A percentile compares a stretch with the other conserved stretches of the same genome.
phyloP scores from a whole-genome alignment of 2,797 vertebrate species.

The Crossoptilon crossoptilon region DNA sequence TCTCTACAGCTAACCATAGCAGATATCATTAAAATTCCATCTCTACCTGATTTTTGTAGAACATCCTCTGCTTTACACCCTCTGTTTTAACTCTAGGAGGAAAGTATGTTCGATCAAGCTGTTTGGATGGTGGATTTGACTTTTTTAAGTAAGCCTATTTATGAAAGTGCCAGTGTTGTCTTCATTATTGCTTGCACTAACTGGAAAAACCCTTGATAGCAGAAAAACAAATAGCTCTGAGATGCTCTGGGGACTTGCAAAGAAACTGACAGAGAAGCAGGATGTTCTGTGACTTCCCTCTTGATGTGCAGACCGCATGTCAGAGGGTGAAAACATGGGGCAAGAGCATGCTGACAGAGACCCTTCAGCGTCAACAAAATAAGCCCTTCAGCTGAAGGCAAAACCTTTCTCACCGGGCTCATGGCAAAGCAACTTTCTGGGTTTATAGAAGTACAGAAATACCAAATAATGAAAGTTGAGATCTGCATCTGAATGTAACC shows the following conservation, averaged over 20 bases:
- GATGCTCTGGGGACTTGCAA: not conserved
- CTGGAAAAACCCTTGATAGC: not conserved
- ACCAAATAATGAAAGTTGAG: not conserved
- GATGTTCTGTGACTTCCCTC: not conserved
- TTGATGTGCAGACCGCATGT: not conserved
- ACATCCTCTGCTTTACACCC: not conserved
- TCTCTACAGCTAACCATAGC: not conserved
- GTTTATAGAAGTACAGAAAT: not conserved
- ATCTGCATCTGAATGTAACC: not conserved
- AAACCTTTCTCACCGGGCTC: not conserved
- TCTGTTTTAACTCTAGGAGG: not conserved
- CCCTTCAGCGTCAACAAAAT: not conserved
- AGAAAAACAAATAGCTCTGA: not conserved
- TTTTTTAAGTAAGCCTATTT: not conserved
- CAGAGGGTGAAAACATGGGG: not conserved
- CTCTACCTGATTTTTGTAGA: not conserved
- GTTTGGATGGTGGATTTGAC: not conserved
- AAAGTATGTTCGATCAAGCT: not conserved
- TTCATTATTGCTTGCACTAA: rapidly evolving
- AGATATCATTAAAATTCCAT: not conserved
- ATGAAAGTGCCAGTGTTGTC: not conserved
- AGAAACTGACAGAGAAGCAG: not conserved
- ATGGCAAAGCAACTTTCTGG: not conserved
- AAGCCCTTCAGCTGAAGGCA: not conserved
- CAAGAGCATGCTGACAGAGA: not conserved